Evolutionary conservation across 2,797 vertebrate species (phyloP).

Genomic region (Bucorvus abyssinicus): DNA sequence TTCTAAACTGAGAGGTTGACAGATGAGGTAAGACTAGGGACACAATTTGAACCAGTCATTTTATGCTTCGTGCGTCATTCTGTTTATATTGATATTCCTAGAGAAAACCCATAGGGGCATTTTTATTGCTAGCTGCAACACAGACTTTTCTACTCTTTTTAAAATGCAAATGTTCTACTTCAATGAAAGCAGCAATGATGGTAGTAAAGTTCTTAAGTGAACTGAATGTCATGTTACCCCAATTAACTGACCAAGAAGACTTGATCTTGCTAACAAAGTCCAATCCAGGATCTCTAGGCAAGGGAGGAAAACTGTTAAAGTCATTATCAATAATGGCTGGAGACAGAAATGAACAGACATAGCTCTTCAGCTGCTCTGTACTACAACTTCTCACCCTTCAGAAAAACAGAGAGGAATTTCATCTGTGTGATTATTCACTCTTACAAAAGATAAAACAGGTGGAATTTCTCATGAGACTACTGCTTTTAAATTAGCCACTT

Average conservation of each 20-base stretch:
- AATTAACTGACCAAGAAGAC: neutral
- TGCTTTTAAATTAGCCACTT: neutral
- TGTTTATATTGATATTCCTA: neutral
- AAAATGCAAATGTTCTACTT: neutral
- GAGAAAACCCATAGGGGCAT: neutral
- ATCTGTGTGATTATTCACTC: neutral
- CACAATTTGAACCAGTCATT: neutral
- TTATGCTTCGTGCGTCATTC: accelerated
- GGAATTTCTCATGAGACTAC: neutral
- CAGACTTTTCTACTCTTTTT: neutral
- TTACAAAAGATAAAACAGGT: neutral
- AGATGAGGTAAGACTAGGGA: neutral
- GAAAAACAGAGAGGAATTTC: neutral
- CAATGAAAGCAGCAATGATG: neutral
- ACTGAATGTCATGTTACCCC: neutral
- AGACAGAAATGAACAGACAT: neutral
- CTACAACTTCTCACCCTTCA: neutral
- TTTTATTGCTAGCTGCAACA: neutral
- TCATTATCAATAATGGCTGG: neutral
- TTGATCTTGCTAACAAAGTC: neutral
- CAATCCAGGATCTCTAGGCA: neutral
- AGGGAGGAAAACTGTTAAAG: neutral
- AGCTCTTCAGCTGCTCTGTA: neutral
- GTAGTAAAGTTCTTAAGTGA: neutral
- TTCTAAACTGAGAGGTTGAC: neutral